phyloP scores from a whole-genome alignment of 2,113 vertebrate species.

The Rhinoderma darwinii region DNA sequence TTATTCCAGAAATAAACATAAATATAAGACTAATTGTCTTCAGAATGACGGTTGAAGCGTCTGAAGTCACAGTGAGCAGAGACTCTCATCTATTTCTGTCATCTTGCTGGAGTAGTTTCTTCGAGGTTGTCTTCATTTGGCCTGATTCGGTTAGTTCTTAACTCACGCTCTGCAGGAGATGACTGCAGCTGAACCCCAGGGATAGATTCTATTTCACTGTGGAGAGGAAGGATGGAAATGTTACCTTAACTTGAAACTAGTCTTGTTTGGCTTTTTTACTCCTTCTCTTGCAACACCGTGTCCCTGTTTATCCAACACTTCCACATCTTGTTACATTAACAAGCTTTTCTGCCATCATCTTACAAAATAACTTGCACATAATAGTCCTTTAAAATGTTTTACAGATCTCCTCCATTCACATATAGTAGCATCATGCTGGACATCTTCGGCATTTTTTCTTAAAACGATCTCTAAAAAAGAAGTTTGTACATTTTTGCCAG shows the following conservation, averaged over 20 bases:
- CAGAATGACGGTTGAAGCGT: background rate
- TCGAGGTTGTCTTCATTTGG: background rate
- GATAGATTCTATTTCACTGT: background rate
- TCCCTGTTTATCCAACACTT: background rate
- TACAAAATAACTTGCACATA: background rate
- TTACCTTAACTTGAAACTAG: background rate
- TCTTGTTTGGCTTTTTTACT: background rate
- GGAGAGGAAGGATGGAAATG: slow-evolving; percentile 13
- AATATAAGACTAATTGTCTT: background rate
- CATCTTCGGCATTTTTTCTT: background rate
- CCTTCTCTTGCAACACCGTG: background rate
- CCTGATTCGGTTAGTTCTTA: background rate
- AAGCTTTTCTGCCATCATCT: background rate
- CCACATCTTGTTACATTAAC: slow-evolving; percentile 14
- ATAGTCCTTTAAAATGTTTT: too few relatives aligned
- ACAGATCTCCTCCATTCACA: background rate
- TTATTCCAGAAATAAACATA: too few relatives aligned
- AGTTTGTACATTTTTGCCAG: background rate
- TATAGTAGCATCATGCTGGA: background rate
- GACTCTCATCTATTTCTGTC: background rate
- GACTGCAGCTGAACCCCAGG: slow-evolving; percentile 19
- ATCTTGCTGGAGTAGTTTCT: background rate
- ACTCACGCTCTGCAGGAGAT: background rate
- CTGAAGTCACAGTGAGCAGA: background rate
- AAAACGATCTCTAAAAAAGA: too few relatives aligned